These are phyloP conservation scores for Palloptera scutellata DNA, from an alignment of 2,888 invertebrate genomes.

Conservation along the genomic window DNA sequence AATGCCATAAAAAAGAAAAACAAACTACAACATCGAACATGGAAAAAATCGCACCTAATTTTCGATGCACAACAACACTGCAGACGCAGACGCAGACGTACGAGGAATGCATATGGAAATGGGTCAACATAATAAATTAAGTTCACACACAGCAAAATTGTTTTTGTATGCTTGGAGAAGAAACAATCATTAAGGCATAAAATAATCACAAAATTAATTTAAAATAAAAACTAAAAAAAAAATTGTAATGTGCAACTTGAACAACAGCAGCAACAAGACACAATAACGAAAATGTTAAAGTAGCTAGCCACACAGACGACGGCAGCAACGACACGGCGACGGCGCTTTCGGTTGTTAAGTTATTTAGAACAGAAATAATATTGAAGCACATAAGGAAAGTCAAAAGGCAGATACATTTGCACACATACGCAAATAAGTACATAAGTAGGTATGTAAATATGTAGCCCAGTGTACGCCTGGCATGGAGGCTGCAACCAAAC, in stretches of 20 bases:
- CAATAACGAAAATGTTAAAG: background rate
- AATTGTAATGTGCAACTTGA: slow-evolving; percentile 8
- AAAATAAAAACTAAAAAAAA: background rate
- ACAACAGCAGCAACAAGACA: too few relatives aligned
- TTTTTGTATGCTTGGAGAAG: background rate
- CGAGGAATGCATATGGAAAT: slow-evolving; percentile 8
- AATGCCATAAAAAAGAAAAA: background rate
- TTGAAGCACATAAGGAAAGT: background rate
- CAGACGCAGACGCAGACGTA: background rate
- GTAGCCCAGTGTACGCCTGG: too few relatives aligned
- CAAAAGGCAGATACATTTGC: background rate
- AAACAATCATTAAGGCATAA: slow-evolving; percentile 3
- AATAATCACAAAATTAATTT: background rate
- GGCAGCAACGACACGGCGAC: too few relatives aligned
- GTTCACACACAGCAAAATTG: slow-evolving; percentile 11
- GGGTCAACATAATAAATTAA: slow-evolving; percentile 26
- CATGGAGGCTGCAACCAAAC: background rate
- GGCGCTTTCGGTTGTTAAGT: background rate
- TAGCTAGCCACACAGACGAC: too few relatives aligned
- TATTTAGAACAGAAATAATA: background rate
- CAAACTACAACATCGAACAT: too few relatives aligned
- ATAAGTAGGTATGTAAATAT: too few relatives aligned
- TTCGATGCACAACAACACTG: slow-evolving; percentile 2
- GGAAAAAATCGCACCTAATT: slow-evolving; percentile 20
- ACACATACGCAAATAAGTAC: too few relatives aligned